Conservation (phyloP, 2,797 vertebrate species). For the Myripristis jacobus region DNA sequence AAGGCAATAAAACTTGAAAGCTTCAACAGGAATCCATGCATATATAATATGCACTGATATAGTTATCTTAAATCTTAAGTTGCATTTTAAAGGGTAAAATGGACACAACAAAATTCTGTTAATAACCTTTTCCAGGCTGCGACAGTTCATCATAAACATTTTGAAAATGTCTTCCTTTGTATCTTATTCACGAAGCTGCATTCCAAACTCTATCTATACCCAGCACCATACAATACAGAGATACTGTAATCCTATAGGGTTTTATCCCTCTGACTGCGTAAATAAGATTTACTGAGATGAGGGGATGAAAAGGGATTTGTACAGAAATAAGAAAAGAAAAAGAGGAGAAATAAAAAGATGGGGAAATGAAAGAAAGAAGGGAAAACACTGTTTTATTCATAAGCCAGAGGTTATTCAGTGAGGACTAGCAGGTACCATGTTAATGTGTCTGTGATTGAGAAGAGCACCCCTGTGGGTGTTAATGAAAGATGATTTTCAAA, state of each 20-base stretch:
- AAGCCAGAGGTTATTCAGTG: background rate
- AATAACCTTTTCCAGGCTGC: background rate
- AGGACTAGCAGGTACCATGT: background rate
- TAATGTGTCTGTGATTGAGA: background rate
- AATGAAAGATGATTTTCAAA: conserved; percentile 7
- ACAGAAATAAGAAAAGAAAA: conserved; percentile 63
- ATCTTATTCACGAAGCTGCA: conserved; percentile 57
- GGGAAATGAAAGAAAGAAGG: conserved; percentile 8
- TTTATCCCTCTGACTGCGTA: conserved; percentile 65
- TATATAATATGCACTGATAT: background rate
- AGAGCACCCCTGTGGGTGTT: background rate
- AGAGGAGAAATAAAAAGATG: background rate
- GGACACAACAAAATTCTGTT: conserved; percentile 3
- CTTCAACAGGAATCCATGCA: background rate
- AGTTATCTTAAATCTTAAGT: background rate
- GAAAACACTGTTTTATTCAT: conserved; percentile 9
- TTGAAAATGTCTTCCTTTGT: conserved; percentile 38
- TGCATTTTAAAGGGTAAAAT: conserved; percentile 18
- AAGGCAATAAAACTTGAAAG: background rate
- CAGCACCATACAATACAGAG: conserved; percentile 17
- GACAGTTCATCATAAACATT: conserved; percentile 30
- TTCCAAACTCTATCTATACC: conserved; percentile 49
- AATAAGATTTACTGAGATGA: conserved; percentile 74
- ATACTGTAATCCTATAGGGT: conserved; percentile 52
- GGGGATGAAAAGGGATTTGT: conserved; percentile 67